Percentiles rank a stretch among this genome's conserved stretches.
These are phyloP conservation scores for Andrena haemorrhoa DNA, from an alignment of 2,888 invertebrate species.

Conservation along the genomic window DNA sequence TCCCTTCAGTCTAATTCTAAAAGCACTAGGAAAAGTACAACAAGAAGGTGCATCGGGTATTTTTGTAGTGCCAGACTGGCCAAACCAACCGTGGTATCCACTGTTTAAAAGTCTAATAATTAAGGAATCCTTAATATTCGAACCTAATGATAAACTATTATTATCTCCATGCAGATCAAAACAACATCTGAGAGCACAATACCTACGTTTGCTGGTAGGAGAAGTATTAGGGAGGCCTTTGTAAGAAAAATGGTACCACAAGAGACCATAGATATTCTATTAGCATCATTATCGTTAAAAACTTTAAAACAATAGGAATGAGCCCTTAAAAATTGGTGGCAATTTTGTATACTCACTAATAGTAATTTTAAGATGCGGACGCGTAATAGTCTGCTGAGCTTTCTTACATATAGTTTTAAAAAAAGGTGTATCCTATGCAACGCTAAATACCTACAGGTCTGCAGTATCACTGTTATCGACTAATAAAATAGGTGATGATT, in stretches of 20 bases:
- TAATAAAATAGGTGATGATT: too few species aligned
- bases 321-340: too few species aligned
- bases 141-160: background rate
- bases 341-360: background rate
- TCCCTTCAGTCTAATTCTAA: background rate
- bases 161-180: background rate
- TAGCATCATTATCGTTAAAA: too few species aligned
- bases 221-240: too few species aligned
- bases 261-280: too few species aligned
- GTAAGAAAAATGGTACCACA: too few species aligned
- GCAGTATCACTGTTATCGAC: background rate
- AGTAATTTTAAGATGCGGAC: background rate
- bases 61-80: background rate
- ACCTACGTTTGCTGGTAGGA: constrained; percentile 1
- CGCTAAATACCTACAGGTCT: background rate
- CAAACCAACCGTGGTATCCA: background rate
- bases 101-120: background rate
- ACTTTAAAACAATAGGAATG: too few species aligned
- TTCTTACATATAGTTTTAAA: background rate
- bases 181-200: constrained; percentile 1
- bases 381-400: background rate
- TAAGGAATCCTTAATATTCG: background rate
- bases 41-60: background rate
- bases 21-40: background rate
- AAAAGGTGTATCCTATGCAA: background rate